Percentiles rank a stretch among this genome's conserved stretches.
These are phyloP conservation scores for Zingel zingel DNA, from an alignment of 2,113 vertebrate genomes.

Conservation along the genomic window DNA sequence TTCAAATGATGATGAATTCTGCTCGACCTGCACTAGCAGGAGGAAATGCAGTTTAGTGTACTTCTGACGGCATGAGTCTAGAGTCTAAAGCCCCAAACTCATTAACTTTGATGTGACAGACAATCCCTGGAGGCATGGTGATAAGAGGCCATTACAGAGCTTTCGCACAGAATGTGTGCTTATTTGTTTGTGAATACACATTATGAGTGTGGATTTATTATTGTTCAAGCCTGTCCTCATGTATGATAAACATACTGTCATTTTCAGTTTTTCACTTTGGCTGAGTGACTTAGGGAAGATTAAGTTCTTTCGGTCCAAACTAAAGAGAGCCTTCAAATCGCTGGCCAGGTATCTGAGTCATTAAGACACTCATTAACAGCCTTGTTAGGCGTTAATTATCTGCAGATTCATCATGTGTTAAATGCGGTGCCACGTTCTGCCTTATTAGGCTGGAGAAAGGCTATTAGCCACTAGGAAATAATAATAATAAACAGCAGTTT, in stretches of 20 bases:
- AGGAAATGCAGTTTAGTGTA: background rate
- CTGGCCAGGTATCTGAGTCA: slow-evolving; percentile 59
- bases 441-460: slow-evolving; percentile 70
- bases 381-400: slow-evolving; percentile 75
- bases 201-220: background rate
- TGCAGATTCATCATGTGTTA: slow-evolving; percentile 67
- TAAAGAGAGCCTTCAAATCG: slow-evolving; percentile 39
- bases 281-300: background rate
- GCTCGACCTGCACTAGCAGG: background rate
- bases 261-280: background rate
- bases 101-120: slow-evolving; percentile 41
- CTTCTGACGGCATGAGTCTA: background rate
- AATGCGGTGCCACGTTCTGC: slow-evolving; percentile 62
- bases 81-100: slow-evolving; percentile 35
- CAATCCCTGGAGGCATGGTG: background rate
- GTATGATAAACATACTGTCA: background rate
- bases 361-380: slow-evolving; percentile 67
- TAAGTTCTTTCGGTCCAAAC: slow-evolving; percentile 15
- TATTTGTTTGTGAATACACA: background rate
- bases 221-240: background rate
- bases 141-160: background rate
- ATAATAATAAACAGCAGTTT: slow-evolving; percentile 76
- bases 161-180: background rate
- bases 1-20: background rate
- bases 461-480: slow-evolving; percentile 70